Base-by-base conservation (phyloP, 2,113 vertebrate genomes). In the Fulica atra region DNA sequence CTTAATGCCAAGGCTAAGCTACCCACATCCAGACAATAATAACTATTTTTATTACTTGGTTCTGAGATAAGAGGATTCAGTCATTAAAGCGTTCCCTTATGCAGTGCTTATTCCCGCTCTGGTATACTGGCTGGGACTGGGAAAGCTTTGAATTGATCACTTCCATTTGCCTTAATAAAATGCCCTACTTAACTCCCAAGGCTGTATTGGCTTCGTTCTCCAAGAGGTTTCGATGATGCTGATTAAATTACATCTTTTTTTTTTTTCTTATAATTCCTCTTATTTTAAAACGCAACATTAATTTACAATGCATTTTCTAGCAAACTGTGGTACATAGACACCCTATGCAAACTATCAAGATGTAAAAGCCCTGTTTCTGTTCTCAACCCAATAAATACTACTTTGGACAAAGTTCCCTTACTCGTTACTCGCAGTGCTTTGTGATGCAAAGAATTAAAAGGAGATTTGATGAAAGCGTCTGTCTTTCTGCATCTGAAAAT, bases 1-100 rank as follows among this genome's bases (percentile, higher is more conserved):
- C 72, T 95, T 96, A 97, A 97, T 86, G 79, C 70, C 63, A 90
- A 60, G 15, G 63, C 87, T 97, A 91, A 97, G 95, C 96, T 81
- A 88, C 79, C 88, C 71, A 48, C 68, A 95, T 86, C 91, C 94
- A 96, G 96, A 96, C 95, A 96, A 93, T 95, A 97, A 89, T 92
- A 96, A 97, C 95, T 95, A 86, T 93, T 97, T 97, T 97, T 97
- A 97, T 96, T 96, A 94, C 97, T 96, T 95, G 79, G 63, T 84
- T 92, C 78, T 83, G 61, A 93, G 89, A 92, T 96, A 97, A 96
- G 92, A 96, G 89, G 92, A 97, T 97, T 97, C 82, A 80, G 65
- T 97, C 94, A 95, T 96, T 96, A 94, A 94, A 97, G 69, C 12
- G 35, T 86, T 96, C 92, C 72, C 94, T 91, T 64, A 53, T 25